Percentiles rank a stretch among this genome's conserved stretches.
Conservation (phyloP, 2,797 vertebrate genomes). For the Chaetodon trifasciatus region DNA sequence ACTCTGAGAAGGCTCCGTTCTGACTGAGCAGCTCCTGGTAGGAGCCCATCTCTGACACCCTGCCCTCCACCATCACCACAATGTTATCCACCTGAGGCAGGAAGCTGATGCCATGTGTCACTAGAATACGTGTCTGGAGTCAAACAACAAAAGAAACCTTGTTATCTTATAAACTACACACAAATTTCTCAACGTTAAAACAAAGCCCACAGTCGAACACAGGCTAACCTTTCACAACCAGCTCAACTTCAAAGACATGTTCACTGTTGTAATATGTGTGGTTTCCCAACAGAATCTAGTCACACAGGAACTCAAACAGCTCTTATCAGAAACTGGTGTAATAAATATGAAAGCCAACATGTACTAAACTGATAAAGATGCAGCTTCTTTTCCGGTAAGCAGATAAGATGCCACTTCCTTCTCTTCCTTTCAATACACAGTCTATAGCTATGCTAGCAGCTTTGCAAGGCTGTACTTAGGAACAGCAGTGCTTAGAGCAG, state of each 20-base stretch:
- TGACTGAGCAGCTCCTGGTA: conserved; percentile 91
- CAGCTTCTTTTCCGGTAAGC: conserved; percentile 7
- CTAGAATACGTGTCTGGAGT: conserved; percentile 92
- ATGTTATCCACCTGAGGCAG: conserved; percentile 95
- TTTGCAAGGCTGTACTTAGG: background rate
- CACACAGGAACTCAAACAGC: background rate
- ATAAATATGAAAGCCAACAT: conserved; percentile 17
- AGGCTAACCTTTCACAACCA: background rate
- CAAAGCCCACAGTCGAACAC: background rate
- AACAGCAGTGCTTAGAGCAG: too few species aligned
- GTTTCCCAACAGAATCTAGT: background rate
- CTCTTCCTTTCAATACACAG: background rate
- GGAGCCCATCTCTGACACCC: conserved; percentile 94
- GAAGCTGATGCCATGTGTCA: conserved; percentile 96
- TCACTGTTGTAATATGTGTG: background rate
- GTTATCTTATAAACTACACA: background rate
- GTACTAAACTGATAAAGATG: conserved; percentile 21
- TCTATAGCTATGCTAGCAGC: background rate
- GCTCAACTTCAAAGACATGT: background rate
- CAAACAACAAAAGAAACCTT: conserved; percentile 4
- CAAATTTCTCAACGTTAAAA: rapidly evolving
- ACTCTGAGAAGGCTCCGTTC: conserved; percentile 93
- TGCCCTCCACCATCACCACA: conserved; percentile 92
- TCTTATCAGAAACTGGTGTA: conserved; percentile 17
- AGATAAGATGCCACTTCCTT: conserved; percentile 23